These are phyloP conservation scores for Paedocypris sp. DNA, from an alignment of 2,113 vertebrate species.

Conservation along the genomic window DNA sequence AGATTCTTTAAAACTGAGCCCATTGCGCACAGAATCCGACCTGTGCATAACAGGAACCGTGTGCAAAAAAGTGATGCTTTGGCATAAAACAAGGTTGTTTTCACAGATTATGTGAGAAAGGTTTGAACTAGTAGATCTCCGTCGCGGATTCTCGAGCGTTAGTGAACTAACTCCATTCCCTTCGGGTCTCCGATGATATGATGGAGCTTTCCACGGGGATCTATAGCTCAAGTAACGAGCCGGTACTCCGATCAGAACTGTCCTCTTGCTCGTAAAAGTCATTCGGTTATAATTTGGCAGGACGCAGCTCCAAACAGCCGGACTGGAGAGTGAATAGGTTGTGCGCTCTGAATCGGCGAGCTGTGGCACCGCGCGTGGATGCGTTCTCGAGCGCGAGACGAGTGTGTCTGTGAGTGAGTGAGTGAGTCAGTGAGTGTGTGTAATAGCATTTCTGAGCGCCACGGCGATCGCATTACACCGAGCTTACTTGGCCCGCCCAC, in stretches of 20 bases:
- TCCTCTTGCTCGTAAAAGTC: not conserved
- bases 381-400: not conserved
- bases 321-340: not conserved
- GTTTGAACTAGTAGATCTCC: not conserved
- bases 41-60: not conserved
- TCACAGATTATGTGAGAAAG: not conserved
- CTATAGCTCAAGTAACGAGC: not conserved
- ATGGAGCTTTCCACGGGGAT: constrained; percentile 1
- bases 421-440: constrained; percentile 54
- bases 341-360: constrained; percentile 2
- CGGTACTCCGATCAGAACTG: not conserved
- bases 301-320: not conserved
- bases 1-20: not conserved
- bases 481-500: constrained; percentile 66
- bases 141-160: not conserved
- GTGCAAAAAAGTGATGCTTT: not conserved
- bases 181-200: constrained; percentile 2
- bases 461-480: constrained; percentile 74
- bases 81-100: not conserved
- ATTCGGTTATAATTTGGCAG: not conserved
- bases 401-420: not conserved
- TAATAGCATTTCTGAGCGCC: constrained; percentile 61
- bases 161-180: constrained; percentile 9
- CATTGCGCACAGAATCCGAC: constrained; percentile 6
- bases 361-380: not conserved